Evolutionary conservation across 2,113 vertebrate species (phyloP).

Genomic region (Lutjanus erythropterus): DNA sequence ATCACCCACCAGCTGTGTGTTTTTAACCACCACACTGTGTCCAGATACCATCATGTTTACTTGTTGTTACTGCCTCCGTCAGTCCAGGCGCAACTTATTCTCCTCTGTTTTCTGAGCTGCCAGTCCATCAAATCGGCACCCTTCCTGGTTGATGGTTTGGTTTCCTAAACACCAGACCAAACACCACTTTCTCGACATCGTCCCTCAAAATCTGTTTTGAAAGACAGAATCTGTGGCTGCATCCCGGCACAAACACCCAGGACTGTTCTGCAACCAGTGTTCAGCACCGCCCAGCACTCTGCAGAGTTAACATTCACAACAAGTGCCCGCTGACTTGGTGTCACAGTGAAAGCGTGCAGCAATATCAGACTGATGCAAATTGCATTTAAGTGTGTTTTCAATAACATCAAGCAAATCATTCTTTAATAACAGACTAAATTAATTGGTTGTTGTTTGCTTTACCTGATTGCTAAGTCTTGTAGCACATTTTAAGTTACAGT

Average conservation of each 20-base stretch:
- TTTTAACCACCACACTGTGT: background rate
- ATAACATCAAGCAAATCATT: background rate
- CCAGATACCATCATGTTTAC: background rate
- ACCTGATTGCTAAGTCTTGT: background rate
- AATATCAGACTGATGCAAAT: background rate
- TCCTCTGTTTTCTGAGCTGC: constrained; percentile 10
- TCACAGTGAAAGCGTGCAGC: background rate
- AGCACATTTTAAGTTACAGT: background rate
- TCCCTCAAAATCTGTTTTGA: constrained; percentile 11
- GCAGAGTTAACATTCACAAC: constrained; percentile 15
- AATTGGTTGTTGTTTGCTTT: background rate
- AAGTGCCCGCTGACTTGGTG: background rate
- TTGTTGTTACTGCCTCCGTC: background rate
- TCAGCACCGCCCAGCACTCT: constrained; percentile 26
- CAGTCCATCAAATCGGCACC: background rate
- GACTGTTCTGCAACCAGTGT: background rate
- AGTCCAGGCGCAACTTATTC: background rate
- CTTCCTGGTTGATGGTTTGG: constrained; percentile 7
- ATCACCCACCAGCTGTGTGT: background rate
- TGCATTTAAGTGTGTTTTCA: background rate
- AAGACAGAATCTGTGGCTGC: background rate
- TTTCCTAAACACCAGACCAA: constrained; percentile 7
- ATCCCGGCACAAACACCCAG: constrained; percentile 1
- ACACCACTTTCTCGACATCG: background rate
- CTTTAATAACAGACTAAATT: background rate